Base-by-base conservation (phyloP, 2,113 vertebrate species). In the Heterotilapia buettikoferi region DNA sequence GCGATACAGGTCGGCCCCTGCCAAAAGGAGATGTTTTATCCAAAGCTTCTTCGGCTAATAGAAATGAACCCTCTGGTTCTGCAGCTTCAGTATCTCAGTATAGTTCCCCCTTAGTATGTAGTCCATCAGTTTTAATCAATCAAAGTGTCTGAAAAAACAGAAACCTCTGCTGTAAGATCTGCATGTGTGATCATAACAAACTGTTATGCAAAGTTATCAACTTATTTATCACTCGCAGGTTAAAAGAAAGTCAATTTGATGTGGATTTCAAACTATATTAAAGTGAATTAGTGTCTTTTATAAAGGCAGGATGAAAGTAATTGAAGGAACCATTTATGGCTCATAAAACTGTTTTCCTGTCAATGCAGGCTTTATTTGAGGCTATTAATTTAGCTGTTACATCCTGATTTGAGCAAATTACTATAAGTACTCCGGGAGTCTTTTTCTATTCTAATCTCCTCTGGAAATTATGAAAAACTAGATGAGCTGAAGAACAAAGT, bases 401-500 rank as follows among this genome's bases (percentile, higher is more conserved):
- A 80, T 82, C 43, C 21, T 71, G 12, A 88, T 85, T 87, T 88
- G 12, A 76, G 76, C 47, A 56, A 80, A 81, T 83, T 80, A 52
- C 45, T 36, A 9, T 7, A 7, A 82, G n/a, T 14, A 13, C 52
- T 45, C 52, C 2, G 3, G 29, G 54, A 43, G 40, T 84, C 38
- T 79, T 19, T 85, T 83, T 73, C 73, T 45, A 84, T 86, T 85
- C 43, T 80, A 71, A 85, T 92, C 33, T 91, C 84, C 59, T 66
- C 52, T 24, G 36, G 26, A 88, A 80, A 78, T 43, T 2, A 38
- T 71, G 19, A 80, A 13, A 21, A 45, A 68, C 6, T 18, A n/a
- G 31, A 45, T 4, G 7, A 21, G 52, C 29, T 7, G 14, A 16
- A 57, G 19, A 82, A 33, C 54, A 90, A 80, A 68, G 5, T 5